Evolutionary conservation across 2,797 vertebrate genomes (phyloP).

Genomic region (Eptatretus atami): DNA sequence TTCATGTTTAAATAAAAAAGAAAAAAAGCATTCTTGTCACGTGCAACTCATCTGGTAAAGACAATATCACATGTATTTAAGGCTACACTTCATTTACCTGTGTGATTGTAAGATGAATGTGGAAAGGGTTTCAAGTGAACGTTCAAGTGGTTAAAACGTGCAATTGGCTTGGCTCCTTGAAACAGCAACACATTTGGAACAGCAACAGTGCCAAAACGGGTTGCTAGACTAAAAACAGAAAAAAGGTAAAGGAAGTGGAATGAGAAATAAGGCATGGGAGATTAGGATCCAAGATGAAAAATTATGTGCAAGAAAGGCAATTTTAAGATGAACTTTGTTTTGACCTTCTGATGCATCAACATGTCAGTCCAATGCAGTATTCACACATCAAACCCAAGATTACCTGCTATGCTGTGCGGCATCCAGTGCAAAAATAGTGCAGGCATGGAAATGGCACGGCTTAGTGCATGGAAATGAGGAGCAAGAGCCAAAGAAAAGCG

Average conservation of each 20-base stretch:
- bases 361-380: background rate
- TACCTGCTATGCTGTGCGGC: slow-evolving; percentile 95
- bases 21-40: too few species aligned
- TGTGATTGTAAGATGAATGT: slow-evolving; percentile 73
- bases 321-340: background rate
- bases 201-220: slow-evolving; percentile 75
- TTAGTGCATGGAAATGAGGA: slow-evolving; percentile 70
- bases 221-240: slow-evolving; percentile 36
- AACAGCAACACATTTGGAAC: slow-evolving; percentile 89
- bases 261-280: background rate
- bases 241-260: too few species aligned
- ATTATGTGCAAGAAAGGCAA: background rate
- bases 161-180: slow-evolving; percentile 90
- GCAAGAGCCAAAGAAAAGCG: slow-evolving; percentile 64
- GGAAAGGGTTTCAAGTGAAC: slow-evolving; percentile 43
- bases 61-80: too few species aligned
- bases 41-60: too few species aligned
- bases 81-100: slow-evolving; percentile 21
- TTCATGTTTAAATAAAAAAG: too few species aligned
- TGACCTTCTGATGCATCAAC: background rate
- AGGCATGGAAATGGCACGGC: slow-evolving; percentile 56
- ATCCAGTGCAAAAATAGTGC: slow-evolving; percentile 63
- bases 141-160: slow-evolving; percentile 78
- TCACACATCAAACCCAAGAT: background rate
- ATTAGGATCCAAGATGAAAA: background rate